Evolutionary conservation across 92 coral and sea anemone species (phyloP).

Genomic region (Zoanthus solanderi): DNA sequence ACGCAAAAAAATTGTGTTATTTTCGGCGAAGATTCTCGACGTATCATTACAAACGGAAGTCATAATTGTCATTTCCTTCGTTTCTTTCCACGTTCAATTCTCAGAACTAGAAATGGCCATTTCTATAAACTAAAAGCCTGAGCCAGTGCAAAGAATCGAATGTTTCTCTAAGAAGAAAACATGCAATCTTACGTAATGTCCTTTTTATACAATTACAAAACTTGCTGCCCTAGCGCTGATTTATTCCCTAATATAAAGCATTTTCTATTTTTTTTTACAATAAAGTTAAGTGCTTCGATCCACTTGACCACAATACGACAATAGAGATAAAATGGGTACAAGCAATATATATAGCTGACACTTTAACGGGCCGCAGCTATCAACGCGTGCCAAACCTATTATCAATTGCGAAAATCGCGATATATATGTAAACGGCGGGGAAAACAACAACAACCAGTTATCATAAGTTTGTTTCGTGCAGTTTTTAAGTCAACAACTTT

Average conservation of each 20-base stretch:
- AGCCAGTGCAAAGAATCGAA: background rate
- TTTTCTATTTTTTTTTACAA: too few relatives aligned
- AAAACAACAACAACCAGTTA: too few relatives aligned
- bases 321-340: too few relatives aligned
- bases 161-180: background rate
- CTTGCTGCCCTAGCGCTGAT: background rate
- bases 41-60: slow-evolving; percentile 2
- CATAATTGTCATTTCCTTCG: background rate
- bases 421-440: too few relatives aligned
- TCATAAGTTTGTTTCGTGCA: too few relatives aligned
- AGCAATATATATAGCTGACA: too few relatives aligned
- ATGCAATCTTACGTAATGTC: background rate
- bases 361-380: too few relatives aligned
- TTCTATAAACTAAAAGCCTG: background rate
- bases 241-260: background rate
- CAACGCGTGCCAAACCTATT: too few relatives aligned
- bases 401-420: too few relatives aligned
- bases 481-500: too few relatives aligned
- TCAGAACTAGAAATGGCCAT: background rate
- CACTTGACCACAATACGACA: too few relatives aligned
- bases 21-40: slow-evolving; percentile 23
- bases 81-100: background rate
- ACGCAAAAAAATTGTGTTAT: slow-evolving; percentile 26
- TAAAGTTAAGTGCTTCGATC: too few relatives aligned
- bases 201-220: background rate